phyloP scores from a whole-genome alignment of 2,797 vertebrate genomes.

The Meda fulgida region DNA sequence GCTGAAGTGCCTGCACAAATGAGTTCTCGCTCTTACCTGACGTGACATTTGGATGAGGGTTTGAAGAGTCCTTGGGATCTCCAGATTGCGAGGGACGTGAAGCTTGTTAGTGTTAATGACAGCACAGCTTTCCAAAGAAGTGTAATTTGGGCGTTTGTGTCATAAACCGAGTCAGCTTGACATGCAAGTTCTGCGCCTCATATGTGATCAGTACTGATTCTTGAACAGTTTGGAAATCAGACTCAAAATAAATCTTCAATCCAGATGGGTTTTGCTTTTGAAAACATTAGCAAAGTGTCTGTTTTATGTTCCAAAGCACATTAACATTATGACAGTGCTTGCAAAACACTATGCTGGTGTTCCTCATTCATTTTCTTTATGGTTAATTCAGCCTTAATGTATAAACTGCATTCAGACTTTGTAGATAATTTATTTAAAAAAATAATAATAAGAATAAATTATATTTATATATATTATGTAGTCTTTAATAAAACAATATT shows the following conservation, averaged over 20 bases:
- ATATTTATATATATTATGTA: too few relatives aligned
- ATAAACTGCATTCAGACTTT: background rate
- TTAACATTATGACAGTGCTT: background rate
- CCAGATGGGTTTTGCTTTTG: slow-evolving; percentile 16
- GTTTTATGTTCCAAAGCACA: slow-evolving; percentile 29
- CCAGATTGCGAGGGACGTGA: background rate
- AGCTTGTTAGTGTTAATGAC: slow-evolving; percentile 19
- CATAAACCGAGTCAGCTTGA: background rate
- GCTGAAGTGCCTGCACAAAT: slow-evolving; percentile 51
- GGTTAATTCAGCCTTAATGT: background rate
- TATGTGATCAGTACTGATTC: background rate
- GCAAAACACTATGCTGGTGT: background rate
- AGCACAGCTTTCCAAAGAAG: background rate
- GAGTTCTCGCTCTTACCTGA: slow-evolving; percentile 47
- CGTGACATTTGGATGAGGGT: background rate
- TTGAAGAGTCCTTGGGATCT: slow-evolving; percentile 46
- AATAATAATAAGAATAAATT: too few relatives aligned
- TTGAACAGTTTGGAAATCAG: slow-evolving; percentile 11
- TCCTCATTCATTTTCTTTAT: background rate
- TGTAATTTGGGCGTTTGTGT: slow-evolving; percentile 8
- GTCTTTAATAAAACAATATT: background rate
- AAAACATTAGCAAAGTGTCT: slow-evolving; percentile 14
- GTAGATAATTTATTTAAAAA: background rate
- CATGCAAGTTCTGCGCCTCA: background rate
- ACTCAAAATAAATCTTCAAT: slow-evolving; percentile 10